Base-by-base conservation (phyloP, 1,140 invertebrate species). In the Homalodisca vitripennis region DNA sequence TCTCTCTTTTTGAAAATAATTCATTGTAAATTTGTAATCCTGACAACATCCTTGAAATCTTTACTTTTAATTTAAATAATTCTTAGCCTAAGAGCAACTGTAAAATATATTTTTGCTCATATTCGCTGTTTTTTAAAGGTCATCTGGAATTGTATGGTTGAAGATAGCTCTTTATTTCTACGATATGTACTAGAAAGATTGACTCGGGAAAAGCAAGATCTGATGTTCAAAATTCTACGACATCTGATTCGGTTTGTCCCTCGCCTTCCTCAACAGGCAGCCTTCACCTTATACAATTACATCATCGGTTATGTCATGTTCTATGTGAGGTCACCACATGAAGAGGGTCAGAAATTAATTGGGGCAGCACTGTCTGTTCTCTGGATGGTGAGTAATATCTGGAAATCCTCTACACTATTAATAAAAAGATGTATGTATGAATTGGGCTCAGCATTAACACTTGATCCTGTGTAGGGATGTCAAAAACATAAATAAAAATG, bases 281-380 rank as follows among this genome's bases (percentile, higher is more conserved):
- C 98, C 0, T 98, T 98, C 81, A 93, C 95, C n/a, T 80, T 99
- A 0, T 98, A 99, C 79, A 99, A 99, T 84, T 99, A 99, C 74
- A 92, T 99, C 71, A 98, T 99, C 76, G 98, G 98, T 20, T 99
- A 98, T 77, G 92, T 99, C 0, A 99, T 99, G 97, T 99, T 98
- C 82, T 98, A 99, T 78, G 96, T 98, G 0, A 81, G 98, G 65
- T 91, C 94, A 12, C 94, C 97, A 0, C 93, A 96, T 76, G 96
- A 98, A 77, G 91, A 93, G 32, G 93, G 94, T 1, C 94, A 98
- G 76, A 92, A 94, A 77, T 86, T 94, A 22, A 97, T 99, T 68
- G 94, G 93, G 31, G 92, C 94, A 13, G 96, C 97, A 0, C 81
- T 99, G 1, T 96, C 95, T 0, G 88, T 99, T 66, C 80, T 99